These are phyloP conservation scores for Macrosiphum euphorbiae DNA, from an alignment of 2,888 invertebrate genomes.

Conservation along the genomic window DNA sequence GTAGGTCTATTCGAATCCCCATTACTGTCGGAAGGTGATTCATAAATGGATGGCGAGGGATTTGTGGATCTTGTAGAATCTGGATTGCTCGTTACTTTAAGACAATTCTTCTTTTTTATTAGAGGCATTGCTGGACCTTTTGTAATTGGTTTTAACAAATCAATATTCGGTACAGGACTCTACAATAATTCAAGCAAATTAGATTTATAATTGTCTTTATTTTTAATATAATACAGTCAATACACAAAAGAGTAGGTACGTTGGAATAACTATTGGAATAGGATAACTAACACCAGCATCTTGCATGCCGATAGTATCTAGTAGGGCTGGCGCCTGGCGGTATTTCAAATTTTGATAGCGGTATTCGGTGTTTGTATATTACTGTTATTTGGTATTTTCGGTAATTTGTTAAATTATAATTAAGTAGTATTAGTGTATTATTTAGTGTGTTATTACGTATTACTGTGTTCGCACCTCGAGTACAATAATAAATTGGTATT, in stretches of 20 bases:
- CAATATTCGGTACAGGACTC: conserved; percentile 45
- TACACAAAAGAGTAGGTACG: neutral
- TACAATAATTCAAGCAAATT: neutral
- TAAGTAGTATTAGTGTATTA: too few relatives aligned
- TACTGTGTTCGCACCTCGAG: too few relatives aligned
- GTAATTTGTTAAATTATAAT: too few relatives aligned
- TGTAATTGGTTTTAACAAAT: conserved; percentile 44
- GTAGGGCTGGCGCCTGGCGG: too few relatives aligned
- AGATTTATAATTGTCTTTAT: neutral
- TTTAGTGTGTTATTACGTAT: too few relatives aligned
- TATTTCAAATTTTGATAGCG: too few relatives aligned
- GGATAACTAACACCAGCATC: too few relatives aligned
- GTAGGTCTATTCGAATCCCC: neutral
- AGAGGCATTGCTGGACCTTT: conserved; percentile 4
- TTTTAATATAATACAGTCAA: neutral
- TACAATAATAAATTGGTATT: too few relatives aligned
- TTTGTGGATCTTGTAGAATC: neutral
- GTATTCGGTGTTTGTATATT: too few relatives aligned
- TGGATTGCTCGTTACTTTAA: neutral
- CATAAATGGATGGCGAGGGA: neutral
- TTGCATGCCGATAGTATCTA: too few relatives aligned
- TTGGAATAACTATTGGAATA: too few relatives aligned
- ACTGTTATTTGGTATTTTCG: too few relatives aligned
- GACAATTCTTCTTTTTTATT: neutral
- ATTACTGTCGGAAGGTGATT: neutral